Evolutionary conservation across 1,140 invertebrate genomes (phyloP), one percentile per base, ranked within the genome.

Genomic region (Nasonia vitripennis): DNA sequence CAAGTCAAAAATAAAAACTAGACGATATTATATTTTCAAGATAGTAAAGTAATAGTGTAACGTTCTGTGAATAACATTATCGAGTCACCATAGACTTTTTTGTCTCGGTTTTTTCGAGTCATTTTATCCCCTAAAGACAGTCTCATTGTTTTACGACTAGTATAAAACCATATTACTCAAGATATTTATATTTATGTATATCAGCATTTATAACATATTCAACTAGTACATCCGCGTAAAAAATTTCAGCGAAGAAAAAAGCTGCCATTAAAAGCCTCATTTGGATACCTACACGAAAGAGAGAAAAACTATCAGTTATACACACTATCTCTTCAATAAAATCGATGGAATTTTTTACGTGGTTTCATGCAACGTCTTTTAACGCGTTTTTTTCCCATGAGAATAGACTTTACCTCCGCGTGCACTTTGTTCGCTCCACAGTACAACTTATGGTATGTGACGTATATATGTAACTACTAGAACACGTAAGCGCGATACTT

Each of bases 361-460:
- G 75, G 83, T 55, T 70, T 20, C 2, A 48, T 20, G 37, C 17
- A 75, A 55, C 51, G 27, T 34, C 10, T 14, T 27, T 70, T 20
- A 31, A 78, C 14, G 14, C 55, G 2, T 67, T 55, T 71, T 78
- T 34, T 62, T 71, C 14, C 27, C 27, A 67, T 75, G 34, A 80
- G 48, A 80, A 80, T 85, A 85, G 51, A 62, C 11, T 73, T 62
- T 85, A 85, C 78, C 83, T 85, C 83, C 34, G 2, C 27, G 83
- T 48, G 83, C 78, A 85, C 68, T 80, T 85, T 74, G 78, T 85
- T 81, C 84, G 73, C 74, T 77, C 51, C 55, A 75, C 78, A 85
- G 84, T 81, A 85, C 84, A 81, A 85, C 75, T 85, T 85, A 80
- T 31, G 48, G 67, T 81, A 80, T 75, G 20, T 80, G 20, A 78